These are phyloP conservation scores for Tricholaema leucomelas DNA, from an alignment of 2,113 vertebrate species.

Conservation along the genomic window DNA sequence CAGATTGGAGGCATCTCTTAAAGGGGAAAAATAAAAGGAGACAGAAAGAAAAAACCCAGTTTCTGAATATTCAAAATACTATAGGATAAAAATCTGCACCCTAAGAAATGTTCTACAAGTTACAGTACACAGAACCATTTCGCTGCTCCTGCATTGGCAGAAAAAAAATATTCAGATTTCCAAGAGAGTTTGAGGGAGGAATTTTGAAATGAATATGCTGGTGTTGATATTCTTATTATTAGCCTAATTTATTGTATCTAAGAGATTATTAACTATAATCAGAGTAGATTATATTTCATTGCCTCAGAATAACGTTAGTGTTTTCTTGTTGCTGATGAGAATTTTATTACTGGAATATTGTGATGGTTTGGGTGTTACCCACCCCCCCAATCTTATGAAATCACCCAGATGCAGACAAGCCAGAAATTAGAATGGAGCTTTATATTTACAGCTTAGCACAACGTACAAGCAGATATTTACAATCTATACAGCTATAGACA, in stretches of 20 bases:
- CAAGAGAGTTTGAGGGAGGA: background rate
- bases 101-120: background rate
- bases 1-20: background rate
- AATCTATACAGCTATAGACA: too few relatives aligned
- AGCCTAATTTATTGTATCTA: conserved; percentile 22
- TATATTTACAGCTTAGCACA: too few relatives aligned
- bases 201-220: background rate
- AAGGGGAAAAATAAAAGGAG: background rate
- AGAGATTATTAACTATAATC: conserved; percentile 61
- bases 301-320: conserved; percentile 55
- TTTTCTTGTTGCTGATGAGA: conserved; percentile 63
- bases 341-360: conserved; percentile 41
- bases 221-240: background rate
- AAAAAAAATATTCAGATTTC: background rate
- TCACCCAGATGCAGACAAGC: too few relatives aligned
- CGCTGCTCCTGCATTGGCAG: background rate
- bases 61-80: background rate
- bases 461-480: too few relatives aligned
- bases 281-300: conserved; percentile 52
- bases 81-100: background rate
- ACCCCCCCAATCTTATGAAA: too few relatives aligned
- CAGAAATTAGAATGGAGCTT: too few relatives aligned
- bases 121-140: background rate
- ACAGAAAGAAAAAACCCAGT: background rate
- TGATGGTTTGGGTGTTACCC: too few relatives aligned